Evolutionary conservation across 1,140 invertebrate genomes (phyloP), one percentile per base, ranked within the genome.

Genomic region (Aricia agestis): DNA sequence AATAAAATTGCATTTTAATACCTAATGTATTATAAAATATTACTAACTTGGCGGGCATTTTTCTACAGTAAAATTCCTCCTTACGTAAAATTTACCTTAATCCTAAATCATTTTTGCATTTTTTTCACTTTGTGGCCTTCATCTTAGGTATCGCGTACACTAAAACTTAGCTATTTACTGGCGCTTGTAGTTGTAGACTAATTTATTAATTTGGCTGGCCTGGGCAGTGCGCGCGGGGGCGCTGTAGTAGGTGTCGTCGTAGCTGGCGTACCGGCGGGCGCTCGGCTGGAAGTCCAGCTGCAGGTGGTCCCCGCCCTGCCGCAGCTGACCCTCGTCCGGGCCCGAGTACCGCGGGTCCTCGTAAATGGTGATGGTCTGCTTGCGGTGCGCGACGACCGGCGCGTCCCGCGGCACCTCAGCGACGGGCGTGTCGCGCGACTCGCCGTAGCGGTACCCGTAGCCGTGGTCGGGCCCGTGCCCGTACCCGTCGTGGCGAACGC

Each of bases 341-440:
- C 86, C 87, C 36, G 86, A 83, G 71, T 93, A 92, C 73, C 93
- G 85, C 9, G 93, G 93, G 81, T 94, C 93, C 82, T 94, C 93
- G 73, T 93, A 93, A 71, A 93, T 93, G 0, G 92, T 93, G 58
- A 93, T 93, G 25, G 89, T 93, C 78, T 92, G 90, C 67, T 89
- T 84, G 57, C 82, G 80, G 52, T 82, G 83, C n/a, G 87, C 85
- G 13, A 91, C 83, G 1, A 90, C 79, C 17, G 87, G 87, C n/a
- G 79, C 82, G 76, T 86, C 83, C 73, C 73, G 84, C 68, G 82
- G 90, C 70, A 85, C 78, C 77, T 85, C 79, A 71, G 83, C 85
- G 25, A 86, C 85, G 57, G 81, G 86, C 61, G 76, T 70, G 2
- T 81, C 66, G 69, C 83, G 73, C 42, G 86, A 86, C 78, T 92